Conservation (phyloP, 2,888 invertebrate species). For the Pocota personata region DNA sequence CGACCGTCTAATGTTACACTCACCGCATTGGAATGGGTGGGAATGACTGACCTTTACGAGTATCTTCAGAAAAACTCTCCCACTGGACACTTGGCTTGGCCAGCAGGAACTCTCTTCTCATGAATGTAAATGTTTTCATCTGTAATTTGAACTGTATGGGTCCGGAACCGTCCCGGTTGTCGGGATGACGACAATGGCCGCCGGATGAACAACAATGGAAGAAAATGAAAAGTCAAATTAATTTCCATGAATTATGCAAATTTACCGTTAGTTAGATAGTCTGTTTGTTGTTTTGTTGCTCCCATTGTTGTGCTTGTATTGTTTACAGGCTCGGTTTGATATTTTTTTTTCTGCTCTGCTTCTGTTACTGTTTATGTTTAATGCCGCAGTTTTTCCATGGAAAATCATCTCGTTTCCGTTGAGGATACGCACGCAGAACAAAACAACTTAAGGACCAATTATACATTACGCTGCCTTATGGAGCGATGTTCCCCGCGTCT, state of each 20-base stretch:
- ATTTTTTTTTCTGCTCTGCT: neutral
- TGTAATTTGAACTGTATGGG: neutral
- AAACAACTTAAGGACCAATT: constrained; percentile 33
- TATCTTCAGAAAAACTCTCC: constrained; percentile 41
- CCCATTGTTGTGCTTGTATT: neutral
- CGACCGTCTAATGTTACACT: neutral
- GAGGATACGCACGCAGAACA: constrained; percentile 14
- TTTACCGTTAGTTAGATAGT: constrained; percentile 6
- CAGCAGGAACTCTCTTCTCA: constrained; percentile 18
- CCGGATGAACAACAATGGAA: constrained; percentile 13
- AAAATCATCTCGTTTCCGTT: constrained; percentile 14
- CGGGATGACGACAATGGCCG: constrained; percentile 22
- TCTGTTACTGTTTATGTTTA: neutral
- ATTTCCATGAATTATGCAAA: constrained; percentile 63
- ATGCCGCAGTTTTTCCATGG: constrained; percentile 4
- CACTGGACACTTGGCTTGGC: constrained; percentile 34
- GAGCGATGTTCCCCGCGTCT: constrained; percentile 19
- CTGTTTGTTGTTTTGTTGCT: constrained; percentile 15
- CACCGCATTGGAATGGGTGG: neutral
- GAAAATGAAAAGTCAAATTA: constrained; percentile 48
- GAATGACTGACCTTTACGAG: neutral
- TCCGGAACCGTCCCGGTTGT: neutral
- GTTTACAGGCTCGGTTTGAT: constrained; percentile 7
- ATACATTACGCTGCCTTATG: constrained; percentile 2
- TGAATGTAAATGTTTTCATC: constrained; percentile 53